Conservation (phyloP, 2,797 vertebrate species). For the Anas acuta region DNA sequence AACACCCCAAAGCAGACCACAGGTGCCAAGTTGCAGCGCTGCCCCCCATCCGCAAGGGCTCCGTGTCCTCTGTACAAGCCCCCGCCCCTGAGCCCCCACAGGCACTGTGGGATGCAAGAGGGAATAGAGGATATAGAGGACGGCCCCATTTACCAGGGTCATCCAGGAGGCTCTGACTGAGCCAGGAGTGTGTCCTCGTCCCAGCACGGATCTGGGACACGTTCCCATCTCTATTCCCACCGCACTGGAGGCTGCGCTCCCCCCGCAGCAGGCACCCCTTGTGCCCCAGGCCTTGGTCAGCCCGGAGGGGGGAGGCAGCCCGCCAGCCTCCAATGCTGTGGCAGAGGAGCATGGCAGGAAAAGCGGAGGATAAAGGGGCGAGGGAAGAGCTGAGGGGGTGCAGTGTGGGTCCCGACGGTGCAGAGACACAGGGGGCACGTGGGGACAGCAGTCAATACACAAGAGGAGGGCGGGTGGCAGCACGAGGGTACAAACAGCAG, state of each 20-base stretch:
- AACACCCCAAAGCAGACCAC: not conserved
- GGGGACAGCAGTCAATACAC: not conserved
- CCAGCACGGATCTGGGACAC: constrained; percentile 30
- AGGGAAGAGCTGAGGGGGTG: not conserved
- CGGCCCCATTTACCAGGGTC: not conserved
- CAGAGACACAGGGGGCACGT: not conserved
- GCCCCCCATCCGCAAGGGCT: not conserved
- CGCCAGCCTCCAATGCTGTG: fast-evolving
- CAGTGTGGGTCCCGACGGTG: not conserved
- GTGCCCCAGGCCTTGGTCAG: not conserved
- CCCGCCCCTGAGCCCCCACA: not conserved
- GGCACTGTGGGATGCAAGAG: not conserved
- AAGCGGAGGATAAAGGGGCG: not conserved
- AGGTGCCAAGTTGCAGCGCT: not conserved
- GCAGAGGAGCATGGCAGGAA: not conserved
- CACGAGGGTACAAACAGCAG: not conserved
- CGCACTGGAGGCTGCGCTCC: not conserved
- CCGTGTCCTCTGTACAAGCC: not conserved
- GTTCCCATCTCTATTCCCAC: not conserved
- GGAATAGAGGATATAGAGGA: not conserved
- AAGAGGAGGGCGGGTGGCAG: not conserved
- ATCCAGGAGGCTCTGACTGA: not conserved
- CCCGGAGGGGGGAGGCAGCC: not conserved
- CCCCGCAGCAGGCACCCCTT: not conserved
- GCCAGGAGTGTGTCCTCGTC: constrained; percentile 33